Conservation (phyloP, 2,888 invertebrate species). For the Sepioteuthis lessoniana region DNA sequence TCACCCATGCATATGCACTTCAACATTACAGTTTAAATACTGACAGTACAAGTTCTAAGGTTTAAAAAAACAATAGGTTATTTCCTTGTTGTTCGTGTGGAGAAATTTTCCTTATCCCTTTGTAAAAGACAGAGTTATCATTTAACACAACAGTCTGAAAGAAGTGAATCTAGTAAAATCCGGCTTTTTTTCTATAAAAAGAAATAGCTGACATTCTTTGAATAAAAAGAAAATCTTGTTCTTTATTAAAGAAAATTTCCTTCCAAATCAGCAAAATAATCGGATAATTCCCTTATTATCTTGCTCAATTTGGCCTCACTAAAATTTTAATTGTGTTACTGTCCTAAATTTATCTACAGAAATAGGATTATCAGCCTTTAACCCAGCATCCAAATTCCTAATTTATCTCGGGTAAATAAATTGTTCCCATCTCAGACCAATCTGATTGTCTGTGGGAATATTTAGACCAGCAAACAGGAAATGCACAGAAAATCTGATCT, state of each 20-base stretch:
- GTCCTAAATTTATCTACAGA: neutral
- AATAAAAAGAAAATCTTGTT: neutral
- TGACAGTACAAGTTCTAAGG: no score
- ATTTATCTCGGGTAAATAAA: neutral
- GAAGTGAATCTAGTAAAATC: neutral
- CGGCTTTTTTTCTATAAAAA: neutral
- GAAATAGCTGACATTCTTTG: neutral
- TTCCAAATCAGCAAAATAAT: neutral
- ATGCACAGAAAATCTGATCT: neutral
- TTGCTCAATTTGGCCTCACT: neutral
- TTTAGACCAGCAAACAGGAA: slow-evolving; percentile 17
- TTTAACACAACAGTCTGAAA: neutral
- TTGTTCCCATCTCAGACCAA: neutral
- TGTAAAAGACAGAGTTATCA: neutral
- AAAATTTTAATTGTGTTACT: neutral
- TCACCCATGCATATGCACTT: no score
- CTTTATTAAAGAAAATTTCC: neutral
- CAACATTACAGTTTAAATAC: no score
- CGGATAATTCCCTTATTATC: neutral
- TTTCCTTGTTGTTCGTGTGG: no score
- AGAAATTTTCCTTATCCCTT: no score
- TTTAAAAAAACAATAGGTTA: no score
- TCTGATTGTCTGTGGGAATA: neutral
- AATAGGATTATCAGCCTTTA: neutral
- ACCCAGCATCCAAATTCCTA: neutral